Evolutionary conservation across 2,888 invertebrate species (phyloP).

Genomic region (Julus scanicus): DNA sequence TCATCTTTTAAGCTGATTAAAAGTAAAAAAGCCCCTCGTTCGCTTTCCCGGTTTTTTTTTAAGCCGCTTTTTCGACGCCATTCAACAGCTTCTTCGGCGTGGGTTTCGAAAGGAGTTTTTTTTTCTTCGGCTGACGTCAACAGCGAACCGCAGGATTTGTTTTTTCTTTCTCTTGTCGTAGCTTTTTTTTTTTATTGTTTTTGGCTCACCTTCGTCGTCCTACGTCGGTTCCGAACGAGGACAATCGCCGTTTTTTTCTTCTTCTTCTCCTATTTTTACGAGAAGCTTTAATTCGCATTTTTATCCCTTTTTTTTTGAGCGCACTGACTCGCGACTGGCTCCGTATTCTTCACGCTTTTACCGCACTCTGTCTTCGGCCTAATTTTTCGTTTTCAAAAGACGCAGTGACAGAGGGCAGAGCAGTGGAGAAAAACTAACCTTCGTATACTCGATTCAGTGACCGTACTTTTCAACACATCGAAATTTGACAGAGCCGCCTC

Average conservation of each 20-base stretch:
- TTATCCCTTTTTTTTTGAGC: neutral
- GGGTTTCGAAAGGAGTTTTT: conserved; percentile 19
- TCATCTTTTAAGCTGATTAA: conserved; percentile 49
- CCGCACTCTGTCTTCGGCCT: too few species aligned
- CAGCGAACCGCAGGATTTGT: conserved; percentile 3
- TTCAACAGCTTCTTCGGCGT: neutral
- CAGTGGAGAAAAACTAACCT: too few species aligned
- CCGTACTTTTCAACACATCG: too few species aligned
- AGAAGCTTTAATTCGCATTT: neutral
- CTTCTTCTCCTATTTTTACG: neutral
- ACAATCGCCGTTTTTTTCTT: neutral
- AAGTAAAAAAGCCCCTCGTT: conserved; percentile 32
- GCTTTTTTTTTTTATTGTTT: conserved; percentile 1
- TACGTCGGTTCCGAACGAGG: neutral
- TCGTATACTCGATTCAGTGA: too few species aligned
- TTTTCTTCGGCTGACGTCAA: neutral
- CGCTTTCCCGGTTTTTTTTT: conserved; percentile 18
- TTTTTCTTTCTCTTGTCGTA: neutral
- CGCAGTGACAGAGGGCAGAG: too few species aligned
- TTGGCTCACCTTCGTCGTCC: conserved; percentile 11
- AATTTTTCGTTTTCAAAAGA: too few species aligned
- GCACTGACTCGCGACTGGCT: too few species aligned
- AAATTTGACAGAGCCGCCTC: too few species aligned
- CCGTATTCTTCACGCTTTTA: too few species aligned
- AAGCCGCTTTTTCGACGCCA: conserved; percentile 18